Conservation (phyloP, 2,888 invertebrate species). For the Tholera decimalis region DNA sequence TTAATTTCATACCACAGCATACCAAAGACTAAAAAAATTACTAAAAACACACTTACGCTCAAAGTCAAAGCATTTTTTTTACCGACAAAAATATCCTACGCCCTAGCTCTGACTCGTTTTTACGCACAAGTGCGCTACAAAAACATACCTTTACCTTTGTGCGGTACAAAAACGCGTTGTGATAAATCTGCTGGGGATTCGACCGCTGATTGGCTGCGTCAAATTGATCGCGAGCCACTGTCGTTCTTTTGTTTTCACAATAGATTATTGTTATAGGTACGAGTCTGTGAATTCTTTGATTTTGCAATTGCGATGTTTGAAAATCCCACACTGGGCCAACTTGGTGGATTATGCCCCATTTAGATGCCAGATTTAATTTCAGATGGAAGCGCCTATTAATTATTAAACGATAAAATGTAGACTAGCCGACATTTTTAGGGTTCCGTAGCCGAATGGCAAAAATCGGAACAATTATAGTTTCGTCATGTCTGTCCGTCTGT, state of each 20-base stretch:
- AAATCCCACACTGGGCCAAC: too few relatives aligned
- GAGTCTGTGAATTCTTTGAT: slow-evolving; percentile 35
- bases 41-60: background rate
- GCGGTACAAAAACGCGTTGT: slow-evolving; percentile 37
- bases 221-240: slow-evolving; percentile 47
- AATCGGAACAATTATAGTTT: too few relatives aligned
- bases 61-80: background rate
- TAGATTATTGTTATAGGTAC: slow-evolving; percentile 43
- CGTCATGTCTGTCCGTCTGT: too few relatives aligned
- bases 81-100: background rate
- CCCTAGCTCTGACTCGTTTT: slow-evolving; percentile 9
- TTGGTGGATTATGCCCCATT: too few relatives aligned
- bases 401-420: too few relatives aligned
- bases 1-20: background rate
- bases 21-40: background rate
- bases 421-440: too few relatives aligned
- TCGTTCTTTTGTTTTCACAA: slow-evolving; percentile 51
- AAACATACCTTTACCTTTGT: slow-evolving; percentile 36
- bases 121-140: slow-evolving; percentile 22
- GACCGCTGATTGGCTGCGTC: slow-evolving; percentile 61
- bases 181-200: slow-evolving; percentile 58
- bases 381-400: background rate
- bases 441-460: too few relatives aligned
- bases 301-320: slow-evolving; percentile 17
- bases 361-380: slow-evolving; percentile 42